Conservation (phyloP, 2,888 invertebrate genomes). For the Tortricodes alternella region DNA sequence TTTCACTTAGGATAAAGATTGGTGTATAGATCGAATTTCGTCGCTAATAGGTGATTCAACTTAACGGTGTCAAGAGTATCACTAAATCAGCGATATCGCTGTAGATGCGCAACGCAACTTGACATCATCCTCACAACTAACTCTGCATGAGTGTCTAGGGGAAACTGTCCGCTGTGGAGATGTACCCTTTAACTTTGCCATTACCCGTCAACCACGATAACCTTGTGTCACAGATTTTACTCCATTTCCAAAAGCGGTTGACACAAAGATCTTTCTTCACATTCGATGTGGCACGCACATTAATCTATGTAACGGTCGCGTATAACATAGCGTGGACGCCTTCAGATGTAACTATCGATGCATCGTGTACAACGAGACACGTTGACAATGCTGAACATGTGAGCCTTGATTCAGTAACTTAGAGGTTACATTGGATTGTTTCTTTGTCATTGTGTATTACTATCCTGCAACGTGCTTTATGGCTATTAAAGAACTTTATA, state of each 20-base stretch:
- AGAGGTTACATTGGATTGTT: not conserved
- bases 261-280: slow-evolving; percentile 78
- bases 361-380: slow-evolving; percentile 43
- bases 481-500: too few species aligned
- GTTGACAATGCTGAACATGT: slow-evolving; percentile 56
- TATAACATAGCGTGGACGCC: slow-evolving; percentile 54
- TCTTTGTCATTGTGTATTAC: not conserved
- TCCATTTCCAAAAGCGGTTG: slow-evolving; percentile 69
- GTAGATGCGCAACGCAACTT: too few species aligned
- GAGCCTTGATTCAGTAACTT: slow-evolving; percentile 33
- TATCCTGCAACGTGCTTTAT: too few species aligned
- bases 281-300: slow-evolving; percentile 74
- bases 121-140: too few species aligned
- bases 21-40: too few species aligned
- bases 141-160: too few species aligned
- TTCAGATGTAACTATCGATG: slow-evolving; percentile 54
- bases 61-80: too few species aligned
- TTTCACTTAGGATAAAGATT: too few species aligned
- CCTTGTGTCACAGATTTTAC: slow-evolving; percentile 47
- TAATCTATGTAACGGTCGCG: slow-evolving; percentile 71
- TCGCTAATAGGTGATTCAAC: too few species aligned
- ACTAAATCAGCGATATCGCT: too few species aligned
- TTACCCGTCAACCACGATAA: slow-evolving; percentile 28
- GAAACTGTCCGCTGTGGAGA: too few species aligned
- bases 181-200: not conserved